These are phyloP conservation scores for Palloptera scutellata DNA, from an alignment of 2,888 invertebrate species.

Conservation along the genomic window DNA sequence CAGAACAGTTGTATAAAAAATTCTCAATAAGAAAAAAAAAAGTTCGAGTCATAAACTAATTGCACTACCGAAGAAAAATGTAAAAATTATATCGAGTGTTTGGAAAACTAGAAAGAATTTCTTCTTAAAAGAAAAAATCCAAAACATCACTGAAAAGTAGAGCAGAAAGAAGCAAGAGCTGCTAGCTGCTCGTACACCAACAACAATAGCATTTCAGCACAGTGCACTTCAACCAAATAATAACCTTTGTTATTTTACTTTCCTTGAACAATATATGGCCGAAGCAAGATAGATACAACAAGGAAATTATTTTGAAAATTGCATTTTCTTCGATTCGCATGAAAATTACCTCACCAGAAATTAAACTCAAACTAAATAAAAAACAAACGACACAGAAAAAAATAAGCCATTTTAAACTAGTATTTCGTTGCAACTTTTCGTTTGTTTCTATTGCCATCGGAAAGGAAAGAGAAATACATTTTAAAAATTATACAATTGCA, in stretches of 20 bases:
- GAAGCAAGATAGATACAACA: neutral
- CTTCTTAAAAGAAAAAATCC: too few species aligned
- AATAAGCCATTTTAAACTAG: neutral
- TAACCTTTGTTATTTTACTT: neutral
- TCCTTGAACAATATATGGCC: conserved; percentile 9
- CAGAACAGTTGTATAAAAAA: conserved; percentile 22
- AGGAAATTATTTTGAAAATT: conserved; percentile 12
- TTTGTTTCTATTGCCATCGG: too few species aligned
- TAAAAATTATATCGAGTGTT: neutral
- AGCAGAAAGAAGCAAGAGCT: too few species aligned
- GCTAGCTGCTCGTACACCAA: too few species aligned
- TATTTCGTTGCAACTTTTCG: too few species aligned
- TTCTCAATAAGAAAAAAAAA: conserved; percentile 16
- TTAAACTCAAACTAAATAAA: too few species aligned
- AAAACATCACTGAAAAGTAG: too few species aligned
- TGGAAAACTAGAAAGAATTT: too few species aligned
- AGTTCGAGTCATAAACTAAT: conserved; percentile 17
- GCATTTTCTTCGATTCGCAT: conserved; percentile 5
- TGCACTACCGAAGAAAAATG: conserved; percentile 12
- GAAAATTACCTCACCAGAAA: conserved; percentile 16
- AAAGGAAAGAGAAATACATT: too few species aligned
- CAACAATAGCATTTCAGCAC: too few species aligned
- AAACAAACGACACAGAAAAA: neutral
- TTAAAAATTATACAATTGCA: too few species aligned
- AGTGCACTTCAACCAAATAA: too few species aligned